These are phyloP conservation scores for Trichogramma evanescens DNA, from an alignment of 2,888 invertebrate species.

Conservation along the genomic window DNA sequence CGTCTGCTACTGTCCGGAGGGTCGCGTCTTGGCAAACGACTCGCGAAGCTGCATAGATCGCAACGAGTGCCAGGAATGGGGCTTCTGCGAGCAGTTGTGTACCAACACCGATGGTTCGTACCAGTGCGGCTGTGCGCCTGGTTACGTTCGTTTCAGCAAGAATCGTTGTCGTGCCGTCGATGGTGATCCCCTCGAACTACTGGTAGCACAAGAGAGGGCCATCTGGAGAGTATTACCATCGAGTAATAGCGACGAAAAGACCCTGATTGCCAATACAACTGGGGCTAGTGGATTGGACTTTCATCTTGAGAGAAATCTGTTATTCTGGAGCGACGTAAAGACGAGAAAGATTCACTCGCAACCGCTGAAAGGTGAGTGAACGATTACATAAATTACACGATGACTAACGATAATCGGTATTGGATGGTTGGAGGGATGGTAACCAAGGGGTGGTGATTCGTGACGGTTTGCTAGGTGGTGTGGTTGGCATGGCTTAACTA, in stretches of 20 bases:
- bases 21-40: slow-evolving; percentile 74
- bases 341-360: slow-evolving; percentile 67
- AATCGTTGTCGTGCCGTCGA: slow-evolving; percentile 50
- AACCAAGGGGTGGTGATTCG: too few relatives aligned
- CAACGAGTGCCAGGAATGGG: slow-evolving; percentile 88
- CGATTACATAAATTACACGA: too few relatives aligned
- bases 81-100: slow-evolving; percentile 91
- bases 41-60: slow-evolving; percentile 84
- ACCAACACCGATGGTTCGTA: slow-evolving; percentile 81
- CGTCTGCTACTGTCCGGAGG: slow-evolving; percentile 80
- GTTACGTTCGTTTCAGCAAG: slow-evolving; percentile 61
- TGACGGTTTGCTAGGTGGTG: too few relatives aligned
- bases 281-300: slow-evolving; percentile 81
- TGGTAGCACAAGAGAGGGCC: slow-evolving; percentile 66
- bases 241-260: slow-evolving; percentile 58
- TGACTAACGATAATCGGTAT: too few relatives aligned
- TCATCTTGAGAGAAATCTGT: slow-evolving; percentile 66
- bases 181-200: slow-evolving; percentile 55
- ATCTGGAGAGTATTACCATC: slow-evolving; percentile 65
- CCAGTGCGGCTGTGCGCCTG: slow-evolving; percentile 74
- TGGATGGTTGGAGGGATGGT: too few relatives aligned
- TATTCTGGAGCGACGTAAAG: slow-evolving; percentile 87
- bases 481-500: too few relatives aligned
- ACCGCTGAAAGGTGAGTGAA: slow-evolving; percentile 35
- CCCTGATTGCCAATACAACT: slow-evolving; percentile 70